phyloP scores from a whole-genome alignment of 2,797 vertebrate species.

The Babyrousa celebensis region DNA sequence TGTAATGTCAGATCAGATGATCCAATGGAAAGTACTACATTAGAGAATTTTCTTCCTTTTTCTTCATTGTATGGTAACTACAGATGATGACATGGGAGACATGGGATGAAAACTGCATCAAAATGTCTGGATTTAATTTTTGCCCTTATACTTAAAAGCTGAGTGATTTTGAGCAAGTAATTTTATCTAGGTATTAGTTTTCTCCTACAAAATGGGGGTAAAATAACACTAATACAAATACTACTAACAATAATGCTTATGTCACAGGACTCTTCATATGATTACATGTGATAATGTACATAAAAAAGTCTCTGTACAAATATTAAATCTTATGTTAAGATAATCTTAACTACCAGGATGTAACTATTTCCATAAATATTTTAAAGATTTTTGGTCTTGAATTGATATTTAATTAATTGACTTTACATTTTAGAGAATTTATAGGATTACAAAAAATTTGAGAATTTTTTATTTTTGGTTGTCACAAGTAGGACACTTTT shows the following conservation, averaged over 20 bases:
- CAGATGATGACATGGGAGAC: not conserved
- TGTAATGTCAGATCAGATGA: not conserved
- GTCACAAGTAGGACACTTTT: not conserved
- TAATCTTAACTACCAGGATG: not conserved
- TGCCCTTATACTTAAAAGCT: not conserved
- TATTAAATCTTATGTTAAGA: not conserved
- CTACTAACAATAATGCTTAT: not conserved
- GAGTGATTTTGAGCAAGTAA: not conserved
- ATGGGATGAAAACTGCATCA: not conserved
- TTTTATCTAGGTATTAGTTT: constrained; percentile 2
- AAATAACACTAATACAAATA: constrained; percentile 2
- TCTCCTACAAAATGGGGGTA: not conserved
- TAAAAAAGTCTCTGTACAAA: not conserved
- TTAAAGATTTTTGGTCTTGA: not conserved
- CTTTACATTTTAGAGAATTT: not conserved
- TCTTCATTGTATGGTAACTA: not conserved
- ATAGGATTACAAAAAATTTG: not conserved
- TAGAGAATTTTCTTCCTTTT: not conserved
- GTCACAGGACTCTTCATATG: not conserved
- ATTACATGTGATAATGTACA: not conserved
- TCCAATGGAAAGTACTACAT: not conserved
- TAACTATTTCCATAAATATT: not conserved
- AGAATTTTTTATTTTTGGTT: not conserved
- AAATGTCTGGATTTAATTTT: not conserved
- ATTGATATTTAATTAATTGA: not conserved